Percentiles rank a stretch among this genome's conserved stretches.
These are phyloP conservation scores for Limonius californicus DNA, from an alignment of 1,140 invertebrate genomes.

Conservation along the genomic window DNA sequence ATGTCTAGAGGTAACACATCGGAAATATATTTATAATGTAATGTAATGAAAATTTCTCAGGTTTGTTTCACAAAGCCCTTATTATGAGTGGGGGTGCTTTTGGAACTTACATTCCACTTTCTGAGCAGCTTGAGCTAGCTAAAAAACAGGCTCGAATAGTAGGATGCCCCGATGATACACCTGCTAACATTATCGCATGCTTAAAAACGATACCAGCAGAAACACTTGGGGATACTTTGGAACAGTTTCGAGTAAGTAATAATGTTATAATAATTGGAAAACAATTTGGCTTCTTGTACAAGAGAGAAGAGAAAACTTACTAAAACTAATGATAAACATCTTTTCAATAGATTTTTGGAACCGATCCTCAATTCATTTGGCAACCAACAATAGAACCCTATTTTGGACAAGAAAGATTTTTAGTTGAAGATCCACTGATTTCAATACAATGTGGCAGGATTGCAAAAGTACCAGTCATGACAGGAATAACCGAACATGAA, in stretches of 20 bases:
- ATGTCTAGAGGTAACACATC: constrained; percentile 39
- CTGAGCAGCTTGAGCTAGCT: constrained; percentile 58
- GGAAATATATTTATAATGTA: not conserved
- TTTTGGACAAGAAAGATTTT: constrained; percentile 61
- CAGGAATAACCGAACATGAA: constrained; percentile 60
- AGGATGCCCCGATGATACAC: constrained; percentile 59
- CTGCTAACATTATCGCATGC: constrained; percentile 59
- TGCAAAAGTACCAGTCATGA: constrained; percentile 59
- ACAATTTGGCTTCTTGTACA: not conserved
- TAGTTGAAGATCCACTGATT: constrained; percentile 54
- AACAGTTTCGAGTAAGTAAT: constrained; percentile 50
- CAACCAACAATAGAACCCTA: constrained; percentile 60
- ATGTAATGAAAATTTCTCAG: too few relatives aligned
- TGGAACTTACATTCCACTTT: constrained; percentile 52
- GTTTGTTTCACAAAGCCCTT: constrained; percentile 67
- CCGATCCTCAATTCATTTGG: constrained; percentile 58
- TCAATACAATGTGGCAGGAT: constrained; percentile 54
- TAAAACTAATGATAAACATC: too few relatives aligned
- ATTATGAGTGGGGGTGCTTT: constrained; percentile 66
- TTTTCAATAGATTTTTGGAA: constrained; percentile 48
- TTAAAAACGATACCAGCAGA: constrained; percentile 54
- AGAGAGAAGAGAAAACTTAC: too few relatives aligned
- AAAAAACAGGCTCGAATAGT: constrained; percentile 64
- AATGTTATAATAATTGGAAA: too few relatives aligned
- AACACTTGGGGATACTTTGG: constrained; percentile 52